Base-by-base conservation (phyloP, 2,797 vertebrate species). In the Arremon aurantiirostris region DNA sequence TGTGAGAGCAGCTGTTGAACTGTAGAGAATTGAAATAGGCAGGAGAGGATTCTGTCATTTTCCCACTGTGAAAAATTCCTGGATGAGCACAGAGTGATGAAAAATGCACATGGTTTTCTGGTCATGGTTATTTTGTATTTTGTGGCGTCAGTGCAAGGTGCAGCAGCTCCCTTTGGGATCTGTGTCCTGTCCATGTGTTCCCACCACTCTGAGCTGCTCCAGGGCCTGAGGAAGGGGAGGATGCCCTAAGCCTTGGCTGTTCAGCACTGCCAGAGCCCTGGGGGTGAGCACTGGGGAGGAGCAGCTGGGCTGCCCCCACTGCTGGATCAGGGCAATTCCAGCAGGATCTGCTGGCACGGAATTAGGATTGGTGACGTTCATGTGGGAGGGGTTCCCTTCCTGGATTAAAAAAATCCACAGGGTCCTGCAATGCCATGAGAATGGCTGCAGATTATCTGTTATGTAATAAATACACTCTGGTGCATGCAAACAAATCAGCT, bases 361-460 rank as follows among this genome's bases (percentile, higher is more conserved):
- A 92, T 92, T 86, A 72, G 53, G 77, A 86, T 32, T 4, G 8
- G 32, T 91, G 92, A 94, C 47, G 22, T 93, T 86, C 46, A 8
- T 41, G 77, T 80, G 78, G 89, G 86, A 73, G 78, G 66, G 57
- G 41, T 70, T 87, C 80, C 39, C 53, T 93, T 94, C 88, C 70
- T 78, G 93, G 91, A 86, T 89, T 92, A n/a, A 73, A 91, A 80
- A 72, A 69, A 82, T 71, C 77, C 85, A 19, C 82, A 63, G 61
- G 34, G 82, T 89, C 73, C 69, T 92, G 56, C 91, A 95, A 64
- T 96, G 92, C 90, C 71, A 39, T n/a, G 56, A 90, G 94, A 86
- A 82, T 81, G 89, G 77, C 91, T 86, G 75, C 57, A 95, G 96
- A 97, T 97, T 96, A 97, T 95, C 90, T n/a, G 20, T 97, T 97